Conservation (phyloP, 2,888 invertebrate genomes). For the Tinea trinotella region DNA sequence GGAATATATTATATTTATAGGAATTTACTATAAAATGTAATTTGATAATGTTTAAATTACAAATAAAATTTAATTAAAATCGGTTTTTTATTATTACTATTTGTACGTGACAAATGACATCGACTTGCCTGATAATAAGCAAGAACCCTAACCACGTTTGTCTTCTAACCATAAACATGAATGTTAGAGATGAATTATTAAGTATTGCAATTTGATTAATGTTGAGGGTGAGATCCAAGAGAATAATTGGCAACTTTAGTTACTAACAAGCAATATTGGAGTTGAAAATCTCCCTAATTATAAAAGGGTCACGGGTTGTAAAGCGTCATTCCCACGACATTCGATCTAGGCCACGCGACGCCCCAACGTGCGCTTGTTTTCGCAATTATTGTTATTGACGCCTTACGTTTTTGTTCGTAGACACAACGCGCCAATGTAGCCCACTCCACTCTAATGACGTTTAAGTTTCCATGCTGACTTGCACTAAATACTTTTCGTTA, state of each 20-base stretch:
- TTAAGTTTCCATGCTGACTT: conserved; percentile 18
- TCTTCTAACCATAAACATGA: too few relatives aligned
- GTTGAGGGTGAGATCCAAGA: neutral
- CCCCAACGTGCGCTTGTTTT: conserved; percentile 18
- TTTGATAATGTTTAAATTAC: too few relatives aligned
- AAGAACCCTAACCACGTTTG: too few relatives aligned
- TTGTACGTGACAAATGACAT: too few relatives aligned
- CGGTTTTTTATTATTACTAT: too few relatives aligned
- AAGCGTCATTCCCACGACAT: conserved; percentile 20
- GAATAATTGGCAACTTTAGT: conserved; percentile 13
- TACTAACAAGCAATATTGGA: conserved; percentile 6
- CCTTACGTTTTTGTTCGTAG: conserved; percentile 18
- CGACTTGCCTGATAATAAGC: too few relatives aligned
- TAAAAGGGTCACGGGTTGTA: conserved; percentile 9
- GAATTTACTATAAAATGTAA: too few relatives aligned
- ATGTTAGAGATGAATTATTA: too few relatives aligned
- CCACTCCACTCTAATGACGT: conserved; percentile 14
- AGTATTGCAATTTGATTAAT: neutral
- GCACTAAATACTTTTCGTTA: conserved; percentile 1
- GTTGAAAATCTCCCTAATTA: conserved; percentile 14
- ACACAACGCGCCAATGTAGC: neutral
- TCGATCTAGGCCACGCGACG: conserved; percentile 20
- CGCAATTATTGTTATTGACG: conserved; percentile 22
- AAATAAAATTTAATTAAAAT: too few relatives aligned
- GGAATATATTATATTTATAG: too few relatives aligned